These are phyloP conservation scores for Cochlearius cochlearius DNA, from an alignment of 2,113 vertebrate genomes.

Conservation along the genomic window DNA sequence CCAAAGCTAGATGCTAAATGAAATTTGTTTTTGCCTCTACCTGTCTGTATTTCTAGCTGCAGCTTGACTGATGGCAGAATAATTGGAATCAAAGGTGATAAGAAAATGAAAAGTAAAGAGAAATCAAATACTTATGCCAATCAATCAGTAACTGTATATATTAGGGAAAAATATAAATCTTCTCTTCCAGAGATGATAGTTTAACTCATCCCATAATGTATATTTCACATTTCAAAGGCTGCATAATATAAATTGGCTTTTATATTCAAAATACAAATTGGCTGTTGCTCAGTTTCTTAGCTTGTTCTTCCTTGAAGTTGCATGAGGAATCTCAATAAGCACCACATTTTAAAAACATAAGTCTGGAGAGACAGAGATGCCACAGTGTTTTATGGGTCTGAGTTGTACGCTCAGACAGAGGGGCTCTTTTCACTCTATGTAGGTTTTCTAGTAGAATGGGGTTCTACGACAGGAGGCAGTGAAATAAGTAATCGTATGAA, in stretches of 20 bases:
- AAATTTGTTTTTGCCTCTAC: not conserved
- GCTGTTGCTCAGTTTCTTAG: not conserved
- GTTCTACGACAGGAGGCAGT: not conserved
- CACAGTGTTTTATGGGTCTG: not conserved
- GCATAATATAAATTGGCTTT: not conserved
- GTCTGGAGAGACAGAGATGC: not conserved
- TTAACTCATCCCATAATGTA: not conserved
- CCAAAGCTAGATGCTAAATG: not conserved
- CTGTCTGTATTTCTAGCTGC: not conserved
- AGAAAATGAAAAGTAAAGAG: conserved; percentile 7
- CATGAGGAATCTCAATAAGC: not conserved
- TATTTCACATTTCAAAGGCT: conserved; percentile 5
- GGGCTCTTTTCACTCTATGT: not conserved
- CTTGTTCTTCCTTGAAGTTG: not conserved
- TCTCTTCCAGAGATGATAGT: not conserved
- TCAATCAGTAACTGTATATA: not conserved
- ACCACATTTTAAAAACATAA: not conserved
- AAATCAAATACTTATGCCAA: not conserved
- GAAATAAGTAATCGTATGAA: not conserved
- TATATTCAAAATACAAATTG: not conserved
- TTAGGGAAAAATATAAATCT: not conserved
- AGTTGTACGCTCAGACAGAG: not conserved
- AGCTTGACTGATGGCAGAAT: not conserved
- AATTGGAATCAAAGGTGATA: conserved; percentile 15
- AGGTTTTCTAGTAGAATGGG: not conserved